Evolutionary conservation across 2,113 vertebrate species (phyloP).

Genomic region (Scatophagus argus): DNA sequence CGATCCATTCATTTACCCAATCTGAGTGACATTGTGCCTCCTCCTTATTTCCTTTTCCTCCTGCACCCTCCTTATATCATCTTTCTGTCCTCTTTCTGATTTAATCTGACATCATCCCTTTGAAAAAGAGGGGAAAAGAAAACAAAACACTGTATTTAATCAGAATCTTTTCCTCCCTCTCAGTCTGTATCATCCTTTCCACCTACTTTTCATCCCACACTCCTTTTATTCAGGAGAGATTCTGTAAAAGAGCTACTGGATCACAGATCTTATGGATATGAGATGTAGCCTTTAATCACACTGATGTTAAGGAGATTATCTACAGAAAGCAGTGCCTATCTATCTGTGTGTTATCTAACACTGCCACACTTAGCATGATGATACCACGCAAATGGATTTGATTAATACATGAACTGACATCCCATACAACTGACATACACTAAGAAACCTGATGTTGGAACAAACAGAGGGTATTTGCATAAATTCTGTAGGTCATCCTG

Average conservation of each 20-base stretch:
- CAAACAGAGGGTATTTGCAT: constrained; percentile 60
- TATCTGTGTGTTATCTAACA: constrained; percentile 54
- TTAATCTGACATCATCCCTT: neutral
- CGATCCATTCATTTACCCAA: neutral
- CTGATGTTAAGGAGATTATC: constrained; percentile 78
- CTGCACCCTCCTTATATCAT: constrained; percentile 3
- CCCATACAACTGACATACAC: too few relatives aligned
- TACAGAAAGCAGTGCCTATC: constrained; percentile 58
- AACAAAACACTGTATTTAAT: constrained; percentile 18
- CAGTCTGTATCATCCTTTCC: constrained; percentile 43
- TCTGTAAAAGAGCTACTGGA: constrained; percentile 56
- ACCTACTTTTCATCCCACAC: constrained; percentile 58
- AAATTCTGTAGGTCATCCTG: constrained; percentile 39
- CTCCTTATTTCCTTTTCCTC: neutral
- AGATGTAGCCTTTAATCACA: constrained; percentile 67
- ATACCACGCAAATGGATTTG: constrained; percentile 60
- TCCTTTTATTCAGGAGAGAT: constrained; percentile 58
- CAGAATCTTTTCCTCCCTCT: constrained; percentile 23
- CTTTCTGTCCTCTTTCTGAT: constrained; percentile 12
- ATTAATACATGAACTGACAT: constrained; percentile 67
- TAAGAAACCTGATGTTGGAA: constrained; percentile 49
- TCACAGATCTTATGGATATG: constrained; percentile 64
- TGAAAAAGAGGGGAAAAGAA: constrained; percentile 20
- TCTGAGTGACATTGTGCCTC: neutral
- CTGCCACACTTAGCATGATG: constrained; percentile 59